Evolutionary conservation across 2,113 vertebrate genomes (phyloP), one percentile per base, ranked within the genome.

Genomic region (Sinocyclocheilus rhinocerous): DNA sequence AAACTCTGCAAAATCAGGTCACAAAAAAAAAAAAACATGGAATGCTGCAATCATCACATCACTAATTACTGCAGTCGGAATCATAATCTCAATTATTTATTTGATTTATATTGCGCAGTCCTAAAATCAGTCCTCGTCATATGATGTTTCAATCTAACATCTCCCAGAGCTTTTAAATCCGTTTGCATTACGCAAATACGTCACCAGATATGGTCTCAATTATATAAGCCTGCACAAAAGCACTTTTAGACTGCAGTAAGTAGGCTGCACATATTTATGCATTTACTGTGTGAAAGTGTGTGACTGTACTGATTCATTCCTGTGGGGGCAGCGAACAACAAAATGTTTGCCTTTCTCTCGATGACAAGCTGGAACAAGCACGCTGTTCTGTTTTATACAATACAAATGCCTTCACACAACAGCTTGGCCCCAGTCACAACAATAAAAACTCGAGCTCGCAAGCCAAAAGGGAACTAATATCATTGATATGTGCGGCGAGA

Each of bases 151-250:
- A 88, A 93, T 92, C 92, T 90, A 84, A 84, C 90, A 91, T 92
- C 86, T 90, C 90, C 87, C 89, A 39, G 39, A 92, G 91, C 91
- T 88, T 92, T 85, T 85, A 90, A 90, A 91, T 88, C 36, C 5
- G 22, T 80, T 45, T 16, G 57, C 9, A n/a, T 80, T 88, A 85
- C 50, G 73, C 84, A 78, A 87, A 77, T 52, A 65, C 20, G 42
- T 84, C 36, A 33, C 29, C 81, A 33, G 84, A 88, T 88, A 82
- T 92, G 92, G 92, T 94, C 94, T 93, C 92, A 93, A 92, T 93
- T 92, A 93, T 92, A 89, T 94, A 88, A 93, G 85, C 89, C 84
- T 89, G 88, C 83, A 79, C 88, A 80, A 88, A 75, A 86, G 88
- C 70, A 72, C 88, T 81, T 89, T 86, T 89, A 89, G 89, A 78